phyloP scores from a whole-genome alignment of 2,113 vertebrate genomes.

The Toxotes chatareus region DNA sequence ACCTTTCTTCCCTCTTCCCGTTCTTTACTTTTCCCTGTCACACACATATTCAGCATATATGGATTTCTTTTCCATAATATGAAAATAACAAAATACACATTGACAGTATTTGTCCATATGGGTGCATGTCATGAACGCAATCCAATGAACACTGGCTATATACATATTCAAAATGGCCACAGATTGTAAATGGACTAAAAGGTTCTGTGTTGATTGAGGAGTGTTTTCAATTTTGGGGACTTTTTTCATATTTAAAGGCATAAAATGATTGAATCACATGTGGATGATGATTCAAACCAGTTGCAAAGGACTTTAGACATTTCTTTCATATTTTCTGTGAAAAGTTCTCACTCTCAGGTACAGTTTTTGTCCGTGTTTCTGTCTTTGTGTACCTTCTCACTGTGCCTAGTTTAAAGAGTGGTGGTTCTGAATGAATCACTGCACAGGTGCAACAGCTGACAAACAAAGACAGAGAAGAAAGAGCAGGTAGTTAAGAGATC shows the following conservation, averaged over 20 bases:
- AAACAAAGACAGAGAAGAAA: neutral
- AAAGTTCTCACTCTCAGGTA: neutral
- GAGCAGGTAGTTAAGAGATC: neutral
- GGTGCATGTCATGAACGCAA: neutral
- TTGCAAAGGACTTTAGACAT: neutral
- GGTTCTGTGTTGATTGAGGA: neutral
- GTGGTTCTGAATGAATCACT: slow-evolving; percentile 4
- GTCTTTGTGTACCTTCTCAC: neutral
- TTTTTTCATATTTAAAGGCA: neutral
- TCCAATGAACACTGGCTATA: neutral
- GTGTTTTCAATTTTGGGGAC: no score
- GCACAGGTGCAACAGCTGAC: neutral
- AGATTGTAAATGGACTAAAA: neutral
- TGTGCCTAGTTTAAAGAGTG: slow-evolving; percentile 5
- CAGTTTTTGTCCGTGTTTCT: neutral
- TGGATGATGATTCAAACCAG: neutral
- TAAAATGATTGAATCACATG: neutral
- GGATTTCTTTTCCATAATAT: neutral
- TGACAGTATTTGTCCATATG: neutral
- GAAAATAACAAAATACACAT: neutral
- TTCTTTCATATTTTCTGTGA: neutral
- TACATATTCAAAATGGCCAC: neutral
- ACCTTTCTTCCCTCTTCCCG: neutral
- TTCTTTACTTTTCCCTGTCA: neutral
- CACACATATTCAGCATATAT: neutral